phyloP scores from a whole-genome alignment of 2,888 invertebrate genomes.

The Cantharis rufa region DNA sequence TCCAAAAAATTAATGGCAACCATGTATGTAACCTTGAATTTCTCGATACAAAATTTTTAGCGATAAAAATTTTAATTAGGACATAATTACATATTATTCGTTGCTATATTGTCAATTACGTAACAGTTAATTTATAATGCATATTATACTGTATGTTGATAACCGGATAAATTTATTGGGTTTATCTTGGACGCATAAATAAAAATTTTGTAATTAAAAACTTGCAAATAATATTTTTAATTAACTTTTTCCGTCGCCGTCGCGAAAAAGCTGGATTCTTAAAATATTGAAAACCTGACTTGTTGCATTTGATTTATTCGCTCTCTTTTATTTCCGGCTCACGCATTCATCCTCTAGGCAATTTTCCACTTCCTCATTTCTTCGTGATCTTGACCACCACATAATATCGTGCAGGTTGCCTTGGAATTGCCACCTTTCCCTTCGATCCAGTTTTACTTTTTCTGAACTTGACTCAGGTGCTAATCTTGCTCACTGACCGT shows the following conservation, averaged over 20 bases:
- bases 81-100: background rate
- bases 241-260: no score
- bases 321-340: background rate
- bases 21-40: background rate
- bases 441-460: background rate
- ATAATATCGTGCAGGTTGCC: background rate
- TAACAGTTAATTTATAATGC: background rate
- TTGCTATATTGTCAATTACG: background rate
- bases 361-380: background rate
- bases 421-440: background rate
- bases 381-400: background rate
- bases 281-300: background rate
- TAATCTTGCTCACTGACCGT: no score
- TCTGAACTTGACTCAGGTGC: background rate
- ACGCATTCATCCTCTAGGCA: background rate
- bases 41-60: background rate
- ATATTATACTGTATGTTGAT: background rate
- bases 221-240: background rate
- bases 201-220: background rate
- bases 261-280: no score
- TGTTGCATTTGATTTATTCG: background rate
- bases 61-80: background rate
- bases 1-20: background rate
- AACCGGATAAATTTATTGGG: background rate
- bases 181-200: background rate